Evolutionary conservation across 2,797 vertebrate species (phyloP), one percentile per base, ranked within the genome.

Genomic region (Acropternis orthonyx): DNA sequence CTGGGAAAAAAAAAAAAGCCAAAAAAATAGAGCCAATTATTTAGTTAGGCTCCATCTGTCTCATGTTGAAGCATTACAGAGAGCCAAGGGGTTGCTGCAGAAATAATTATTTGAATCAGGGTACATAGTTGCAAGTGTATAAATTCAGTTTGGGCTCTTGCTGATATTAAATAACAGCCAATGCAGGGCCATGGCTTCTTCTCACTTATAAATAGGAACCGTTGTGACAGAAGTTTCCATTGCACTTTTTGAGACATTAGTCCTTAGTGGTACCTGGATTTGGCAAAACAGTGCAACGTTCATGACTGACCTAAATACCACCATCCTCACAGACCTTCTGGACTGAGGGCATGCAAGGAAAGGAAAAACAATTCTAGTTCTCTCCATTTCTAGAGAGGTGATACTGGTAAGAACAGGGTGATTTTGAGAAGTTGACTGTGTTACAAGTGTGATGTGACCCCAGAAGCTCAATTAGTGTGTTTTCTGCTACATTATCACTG

Each of bases 21-120:
- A 10, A 73, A 61, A 43, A 72, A 83, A 32, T 11, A 71, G 43
- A 71, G 32, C 51, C 22, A 89, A 74, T 86, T 78, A 78, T 67
- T 94, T 85, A 48, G 56, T 80, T 83, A 9, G 41, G 23, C 49
- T 85, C 83, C 43, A 62, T 93, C 76, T 94, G 62, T 55, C 54
- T 85, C 43, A 51, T 76, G 44, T 2, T 79, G 63, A 85, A 76
- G 48, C 32, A 71, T n/a, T 81, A n/a, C 65, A 75, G 32, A 84
- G 61, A 91, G 67, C 56, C 75, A 49, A 85, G 44, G 28, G 52
- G 36, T 88, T 91, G 66, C 48, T 67, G 46, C 71, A 80, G 78
- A 83, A 77, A 51, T 27, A 76, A 28, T 61, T 89, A 49, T 20
- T 82, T 92, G 87, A 76, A 44, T 74, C 26, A 8, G 58, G 27